A percentile compares a stretch with the other conserved stretches of the same genome.
Conservation (phyloP, 2,888 invertebrate genomes). For the Pristionchus fissidentatus region DNA sequence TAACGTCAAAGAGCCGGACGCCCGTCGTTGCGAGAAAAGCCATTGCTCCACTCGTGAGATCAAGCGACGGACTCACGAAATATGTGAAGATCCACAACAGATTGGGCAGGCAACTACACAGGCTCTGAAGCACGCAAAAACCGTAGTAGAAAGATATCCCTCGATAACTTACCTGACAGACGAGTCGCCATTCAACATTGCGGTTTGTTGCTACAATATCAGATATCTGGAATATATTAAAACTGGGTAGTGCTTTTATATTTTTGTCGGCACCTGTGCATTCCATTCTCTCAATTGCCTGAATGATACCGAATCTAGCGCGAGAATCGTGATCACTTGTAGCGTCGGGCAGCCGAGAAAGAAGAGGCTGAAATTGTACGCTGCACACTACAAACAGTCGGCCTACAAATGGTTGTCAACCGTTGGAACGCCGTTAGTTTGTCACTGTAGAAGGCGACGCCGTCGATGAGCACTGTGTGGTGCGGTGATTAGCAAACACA, state of each 20-base stretch:
- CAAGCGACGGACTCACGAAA: neutral
- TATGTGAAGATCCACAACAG: neutral
- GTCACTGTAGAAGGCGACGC: too few relatives aligned
- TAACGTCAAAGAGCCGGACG: neutral
- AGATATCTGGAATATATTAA: neutral
- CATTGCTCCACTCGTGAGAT: neutral
- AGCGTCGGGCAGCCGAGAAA: neutral
- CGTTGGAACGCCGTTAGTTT: too few relatives aligned
- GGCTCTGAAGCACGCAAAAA: neutral
- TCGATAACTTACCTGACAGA: neutral
- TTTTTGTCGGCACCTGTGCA: neutral
- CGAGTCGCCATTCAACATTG: neutral
- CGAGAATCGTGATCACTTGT: neutral
- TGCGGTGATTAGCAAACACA: too few relatives aligned
- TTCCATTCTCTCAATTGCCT: neutral
- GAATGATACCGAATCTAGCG: neutral
- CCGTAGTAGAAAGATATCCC: neutral
- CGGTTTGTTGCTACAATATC: neutral
- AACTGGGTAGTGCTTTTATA: neutral
- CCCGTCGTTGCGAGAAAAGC: neutral
- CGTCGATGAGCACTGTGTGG: too few relatives aligned
- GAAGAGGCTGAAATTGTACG: neutral
- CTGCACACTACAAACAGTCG: too few relatives aligned
- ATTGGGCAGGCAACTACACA: slow-evolving; percentile 14
- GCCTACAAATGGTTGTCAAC: too few relatives aligned